These are phyloP conservation scores for Semaprochilodus insignis DNA, from an alignment of 2,797 vertebrate genomes.

Conservation along the genomic window DNA sequence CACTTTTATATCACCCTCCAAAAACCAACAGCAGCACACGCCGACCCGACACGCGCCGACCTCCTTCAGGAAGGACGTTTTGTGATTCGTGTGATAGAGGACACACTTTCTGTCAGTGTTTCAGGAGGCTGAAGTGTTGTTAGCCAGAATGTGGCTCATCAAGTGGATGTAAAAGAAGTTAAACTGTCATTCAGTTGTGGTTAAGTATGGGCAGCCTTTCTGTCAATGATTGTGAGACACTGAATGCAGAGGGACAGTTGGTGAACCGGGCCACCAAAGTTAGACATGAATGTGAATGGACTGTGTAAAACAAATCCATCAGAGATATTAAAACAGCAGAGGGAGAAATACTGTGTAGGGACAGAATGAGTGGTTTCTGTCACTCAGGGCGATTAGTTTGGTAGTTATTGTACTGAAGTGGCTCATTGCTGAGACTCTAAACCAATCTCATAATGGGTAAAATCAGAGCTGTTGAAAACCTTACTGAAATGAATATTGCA, in stretches of 20 bases:
- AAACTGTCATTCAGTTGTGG: constrained; percentile 68
- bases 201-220: constrained; percentile 63
- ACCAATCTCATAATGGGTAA: neutral
- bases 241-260: constrained; percentile 69
- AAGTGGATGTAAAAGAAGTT: constrained; percentile 55
- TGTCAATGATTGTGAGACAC: constrained; percentile 76
- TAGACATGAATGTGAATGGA: constrained; percentile 34
- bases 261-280: constrained; percentile 22
- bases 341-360: neutral
- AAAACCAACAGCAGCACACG: constrained; percentile 71
- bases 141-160: constrained; percentile 57
- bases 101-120: constrained; percentile 55
- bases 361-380: neutral
- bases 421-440: neutral
- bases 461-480: neutral
- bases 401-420: neutral
- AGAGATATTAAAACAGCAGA: constrained; percentile 15
- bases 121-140: constrained; percentile 41
- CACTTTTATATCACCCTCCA: constrained; percentile 74
- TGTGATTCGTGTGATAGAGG: constrained; percentile 49
- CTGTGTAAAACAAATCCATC: constrained; percentile 27
- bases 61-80: constrained; percentile 23
- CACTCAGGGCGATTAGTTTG: neutral
- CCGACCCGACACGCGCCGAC: constrained; percentile 5
- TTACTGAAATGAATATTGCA: neutral